Evolutionary conservation across 2,888 invertebrate genomes (phyloP).

Genomic region (Andrena marginata): DNA sequence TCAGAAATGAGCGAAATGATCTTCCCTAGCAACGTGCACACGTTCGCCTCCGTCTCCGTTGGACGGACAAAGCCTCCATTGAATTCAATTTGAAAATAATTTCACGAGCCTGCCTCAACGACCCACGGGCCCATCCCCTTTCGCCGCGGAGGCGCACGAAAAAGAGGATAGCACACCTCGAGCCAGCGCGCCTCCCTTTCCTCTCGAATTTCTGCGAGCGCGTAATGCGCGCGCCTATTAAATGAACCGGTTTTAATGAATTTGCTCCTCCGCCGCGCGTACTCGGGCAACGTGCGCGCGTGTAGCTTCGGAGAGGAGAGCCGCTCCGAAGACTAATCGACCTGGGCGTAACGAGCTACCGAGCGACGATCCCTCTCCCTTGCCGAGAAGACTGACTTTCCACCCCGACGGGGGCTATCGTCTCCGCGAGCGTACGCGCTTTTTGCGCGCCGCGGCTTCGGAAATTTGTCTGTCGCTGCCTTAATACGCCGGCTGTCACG

Average conservation of each 20-base stretch:
- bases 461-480: slow-evolving; percentile 73
- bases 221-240: slow-evolving; percentile 58
- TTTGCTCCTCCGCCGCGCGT: slow-evolving; percentile 46
- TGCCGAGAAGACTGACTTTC: background rate
- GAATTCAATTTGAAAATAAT: slow-evolving; percentile 8
- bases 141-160: background rate
- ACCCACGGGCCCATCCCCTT: background rate
- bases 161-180: slow-evolving; percentile 12
- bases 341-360: slow-evolving; percentile 67
- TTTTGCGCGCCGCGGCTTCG: slow-evolving; percentile 60
- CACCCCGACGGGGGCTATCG: slow-evolving; percentile 20
- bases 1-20: no score
- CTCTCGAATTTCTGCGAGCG: slow-evolving; percentile 46
- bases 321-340: slow-evolving; percentile 67
- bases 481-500: slow-evolving; percentile 71
- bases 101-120: slow-evolving; percentile 8
- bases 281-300: slow-evolving; percentile 45
- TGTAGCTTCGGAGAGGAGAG: slow-evolving; percentile 13
- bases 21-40: no score
- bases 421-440: slow-evolving; percentile 56
- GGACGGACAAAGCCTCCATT: background rate
- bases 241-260: slow-evolving; percentile 64
- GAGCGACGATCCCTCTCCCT: slow-evolving; percentile 52
- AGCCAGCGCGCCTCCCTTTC: slow-evolving; percentile 28
- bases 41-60: no score